These are phyloP conservation scores for Galerucella nymphaeae DNA, from an alignment of 2,888 invertebrate genomes.

Conservation along the genomic window DNA sequence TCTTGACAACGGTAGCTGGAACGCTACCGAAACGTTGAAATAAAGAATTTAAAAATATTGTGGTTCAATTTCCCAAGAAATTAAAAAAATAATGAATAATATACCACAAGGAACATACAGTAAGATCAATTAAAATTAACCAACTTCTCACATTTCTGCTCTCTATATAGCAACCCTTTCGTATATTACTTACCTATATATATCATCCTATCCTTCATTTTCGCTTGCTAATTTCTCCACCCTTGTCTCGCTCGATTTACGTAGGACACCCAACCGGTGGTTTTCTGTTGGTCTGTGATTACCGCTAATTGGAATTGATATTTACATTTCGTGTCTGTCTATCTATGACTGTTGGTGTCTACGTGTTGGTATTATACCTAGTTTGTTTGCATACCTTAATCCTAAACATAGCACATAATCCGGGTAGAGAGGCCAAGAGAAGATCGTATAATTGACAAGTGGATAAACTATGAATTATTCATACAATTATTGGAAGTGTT, in stretches of 20 bases:
- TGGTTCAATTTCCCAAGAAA: too few relatives aligned
- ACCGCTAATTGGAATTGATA: conserved; percentile 35
- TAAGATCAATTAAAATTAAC: not conserved
- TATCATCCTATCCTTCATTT: not conserved
- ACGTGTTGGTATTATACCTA: not conserved
- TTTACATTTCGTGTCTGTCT: conserved; percentile 35
- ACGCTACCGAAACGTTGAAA: too few relatives aligned
- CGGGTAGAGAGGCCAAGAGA: conserved; percentile 6
- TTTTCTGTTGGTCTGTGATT: conserved; percentile 25
- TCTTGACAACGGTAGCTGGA: too few relatives aligned
- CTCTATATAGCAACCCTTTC: not conserved
- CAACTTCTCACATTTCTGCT: not conserved
- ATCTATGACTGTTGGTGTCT: conserved; percentile 16
- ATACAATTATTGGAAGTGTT: conserved; percentile 26
- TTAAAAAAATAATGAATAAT: too few relatives aligned
- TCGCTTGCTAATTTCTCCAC: conserved; percentile 14
- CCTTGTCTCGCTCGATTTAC: conserved; percentile 20
- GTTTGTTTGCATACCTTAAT: conserved; percentile 31
- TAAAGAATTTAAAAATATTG: too few relatives aligned
- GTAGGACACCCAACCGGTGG: conserved; percentile 23
- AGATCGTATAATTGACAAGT: conserved; percentile 38
- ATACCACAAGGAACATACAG: too few relatives aligned
- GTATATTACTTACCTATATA: not conserved
- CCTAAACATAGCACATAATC: conserved; percentile 17
- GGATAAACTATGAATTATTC: conserved; percentile 40